phyloP scores from a whole-genome alignment of 2,888 invertebrate species.

The Chloromyia formosa region DNA sequence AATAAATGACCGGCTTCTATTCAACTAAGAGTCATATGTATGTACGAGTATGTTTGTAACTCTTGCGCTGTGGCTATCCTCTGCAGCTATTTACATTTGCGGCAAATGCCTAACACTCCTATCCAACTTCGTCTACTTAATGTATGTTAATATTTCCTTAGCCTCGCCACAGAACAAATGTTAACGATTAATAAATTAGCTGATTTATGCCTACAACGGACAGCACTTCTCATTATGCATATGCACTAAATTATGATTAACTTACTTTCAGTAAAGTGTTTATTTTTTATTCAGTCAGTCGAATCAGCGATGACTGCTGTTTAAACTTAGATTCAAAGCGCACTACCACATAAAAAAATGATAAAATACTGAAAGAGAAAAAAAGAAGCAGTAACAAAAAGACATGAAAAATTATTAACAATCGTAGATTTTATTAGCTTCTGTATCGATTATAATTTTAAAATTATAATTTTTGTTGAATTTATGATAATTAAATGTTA shows the following conservation, averaged over 20 bases:
- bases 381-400: no score
- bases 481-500: slow-evolving; percentile 13
- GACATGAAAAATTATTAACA: not conserved
- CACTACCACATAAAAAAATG: no score
- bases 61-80: not conserved
- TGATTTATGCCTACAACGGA: slow-evolving; percentile 9
- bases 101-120: not conserved
- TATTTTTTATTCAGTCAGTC: not conserved
- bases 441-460: not conserved
- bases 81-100: not conserved
- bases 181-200: slow-evolving; percentile 6
- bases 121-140: not conserved
- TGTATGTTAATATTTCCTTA: not conserved
- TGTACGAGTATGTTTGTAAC: no score
- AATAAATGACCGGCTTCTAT: not conserved
- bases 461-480: not conserved
- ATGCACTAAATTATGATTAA: not conserved
- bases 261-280: not conserved
- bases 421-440: slow-evolving; percentile 5
- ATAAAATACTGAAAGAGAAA: no score
- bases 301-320: not conserved
- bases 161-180: not conserved
- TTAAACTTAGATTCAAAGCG: not conserved
- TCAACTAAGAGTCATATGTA: not conserved
- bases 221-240: not conserved